Evolutionary conservation across 2,888 invertebrate genomes (phyloP), one percentile per base, ranked within the genome.

Genomic region (Tetramorium bicarinatum): DNA sequence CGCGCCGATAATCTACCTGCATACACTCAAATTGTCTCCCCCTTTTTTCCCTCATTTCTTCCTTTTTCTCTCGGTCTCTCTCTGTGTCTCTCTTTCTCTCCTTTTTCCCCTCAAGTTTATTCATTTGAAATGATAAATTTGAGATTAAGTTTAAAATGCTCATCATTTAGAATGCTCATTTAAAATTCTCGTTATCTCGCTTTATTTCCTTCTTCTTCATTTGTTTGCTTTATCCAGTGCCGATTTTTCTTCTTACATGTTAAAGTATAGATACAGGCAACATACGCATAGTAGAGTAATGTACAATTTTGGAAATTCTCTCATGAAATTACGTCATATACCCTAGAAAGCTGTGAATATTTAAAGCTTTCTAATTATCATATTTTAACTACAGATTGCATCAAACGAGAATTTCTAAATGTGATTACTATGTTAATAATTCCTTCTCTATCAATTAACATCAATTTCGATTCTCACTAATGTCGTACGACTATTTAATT

Each of bases 1-100:
- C 76, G 54, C 69, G 44, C 8, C 41, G 67, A 76, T 76, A 76
- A 64, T 54, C 75, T 21, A 34, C n/a, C 61, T 25, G 67, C 54
- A 18, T 15, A 52, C 13, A 41, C 21, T 66, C 52, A 67, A 54
- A 77, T 59, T 44, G 59, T 59, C 38, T 29, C 18, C 7, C n/a
- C 9, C 15, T 52, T 34, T 34, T 9, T 15, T 52, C 8, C 11
- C 21, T 54, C 21, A 44, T 64, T 44, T 44, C n/a, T 0, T 0
- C 0, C 7, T 41, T 25, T 66, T 44, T 25, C 25, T 25, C 7
- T 13, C 13, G 0, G 9, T 25, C 0, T 34, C 18, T 25, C 0
- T 34, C 18, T 6, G 4, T 6, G 18, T 9, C 8, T 18, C 15
- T 38, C 61, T 18, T 2, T n/a, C 34, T 66, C 25, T 25, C 21